These are phyloP conservation scores for Forbesichthys agassizii DNA, from an alignment of 2,113 vertebrate species.

Conservation along the genomic window DNA sequence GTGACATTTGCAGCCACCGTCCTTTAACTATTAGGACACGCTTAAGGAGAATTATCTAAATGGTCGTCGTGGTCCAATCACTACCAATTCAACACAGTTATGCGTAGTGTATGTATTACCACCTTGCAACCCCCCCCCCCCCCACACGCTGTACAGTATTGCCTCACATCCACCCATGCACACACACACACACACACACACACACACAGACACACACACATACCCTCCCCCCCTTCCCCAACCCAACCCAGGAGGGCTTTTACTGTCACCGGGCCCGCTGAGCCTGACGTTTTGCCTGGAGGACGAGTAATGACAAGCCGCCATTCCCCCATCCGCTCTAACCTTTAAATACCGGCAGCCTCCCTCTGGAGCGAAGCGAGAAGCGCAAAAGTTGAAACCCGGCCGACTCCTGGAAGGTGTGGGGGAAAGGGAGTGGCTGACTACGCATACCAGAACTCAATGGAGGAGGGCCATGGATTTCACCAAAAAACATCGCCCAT, in stretches of 20 bases:
- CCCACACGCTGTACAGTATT: too few relatives aligned
- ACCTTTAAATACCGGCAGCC: constrained; percentile 61
- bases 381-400: too few relatives aligned
- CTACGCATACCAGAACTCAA: too few relatives aligned
- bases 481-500: too few relatives aligned
- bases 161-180: too few relatives aligned
- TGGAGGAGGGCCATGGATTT: too few relatives aligned
- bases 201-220: too few relatives aligned
- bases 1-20: not conserved
- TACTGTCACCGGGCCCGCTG: constrained; percentile 45
- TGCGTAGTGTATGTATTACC: not conserved
- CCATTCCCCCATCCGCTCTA: constrained; percentile 56
- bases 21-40: not conserved
- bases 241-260: constrained; percentile 1
- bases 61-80: not conserved
- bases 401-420: too few relatives aligned
- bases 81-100: not conserved
- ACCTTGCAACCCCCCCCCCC: too few relatives aligned
- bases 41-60: not conserved
- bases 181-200: too few relatives aligned
- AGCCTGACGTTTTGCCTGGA: constrained; percentile 40
- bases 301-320: constrained; percentile 60
- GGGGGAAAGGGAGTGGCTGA: too few relatives aligned
- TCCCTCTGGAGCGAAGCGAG: too few relatives aligned
- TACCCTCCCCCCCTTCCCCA: constrained; percentile 26